Evolutionary conservation across 2,113 vertebrate species (phyloP).

Genomic region (Heliornis fulica): DNA sequence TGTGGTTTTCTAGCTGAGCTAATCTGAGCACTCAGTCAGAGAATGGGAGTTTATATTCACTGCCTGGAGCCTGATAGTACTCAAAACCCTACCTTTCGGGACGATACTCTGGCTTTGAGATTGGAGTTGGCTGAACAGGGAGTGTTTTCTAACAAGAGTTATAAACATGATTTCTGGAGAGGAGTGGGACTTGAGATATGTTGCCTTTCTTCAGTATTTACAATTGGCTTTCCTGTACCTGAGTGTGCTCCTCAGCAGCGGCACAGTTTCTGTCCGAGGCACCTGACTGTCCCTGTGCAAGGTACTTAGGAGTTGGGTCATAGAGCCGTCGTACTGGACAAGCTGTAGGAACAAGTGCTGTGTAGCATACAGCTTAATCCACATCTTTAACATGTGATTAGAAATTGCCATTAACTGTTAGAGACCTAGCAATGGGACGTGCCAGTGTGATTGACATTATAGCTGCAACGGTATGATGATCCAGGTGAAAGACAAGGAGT

Average conservation of each 20-base stretch:
- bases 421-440: not conserved
- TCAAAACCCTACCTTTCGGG: not conserved
- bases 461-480: not conserved
- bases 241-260: not conserved
- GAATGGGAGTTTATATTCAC: not conserved
- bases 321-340: not conserved
- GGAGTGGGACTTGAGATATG: not conserved
- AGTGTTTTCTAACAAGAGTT: not conserved
- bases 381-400: not conserved
- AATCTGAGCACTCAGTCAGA: not conserved
- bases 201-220: not conserved
- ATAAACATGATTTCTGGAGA: not conserved
- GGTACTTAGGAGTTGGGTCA: not conserved
- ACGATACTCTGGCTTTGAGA: not conserved
- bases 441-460: not conserved
- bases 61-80: not conserved
- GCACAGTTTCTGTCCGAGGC: not conserved
- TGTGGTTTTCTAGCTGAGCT: not conserved
- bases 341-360: not conserved
- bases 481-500: not conserved
- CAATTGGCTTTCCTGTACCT: accelerated
- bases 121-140: not conserved
- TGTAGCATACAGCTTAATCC: not conserved
- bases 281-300: not conserved
- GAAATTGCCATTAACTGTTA: not conserved